Conservation (phyloP, 2,113 vertebrate genomes). For the Poicephalus gulielmi region DNA sequence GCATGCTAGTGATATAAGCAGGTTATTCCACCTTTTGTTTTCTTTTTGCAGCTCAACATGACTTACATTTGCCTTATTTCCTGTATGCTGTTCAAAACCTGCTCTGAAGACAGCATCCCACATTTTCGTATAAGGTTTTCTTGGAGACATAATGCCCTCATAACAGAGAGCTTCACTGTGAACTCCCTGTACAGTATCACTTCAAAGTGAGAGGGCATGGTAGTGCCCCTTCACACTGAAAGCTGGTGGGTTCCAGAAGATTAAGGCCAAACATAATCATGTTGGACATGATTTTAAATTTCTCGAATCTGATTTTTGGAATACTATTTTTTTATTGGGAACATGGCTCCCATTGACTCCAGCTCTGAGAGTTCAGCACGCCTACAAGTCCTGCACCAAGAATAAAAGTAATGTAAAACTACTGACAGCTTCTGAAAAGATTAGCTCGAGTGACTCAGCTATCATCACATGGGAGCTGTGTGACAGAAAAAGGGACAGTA, state of each 20-base stretch:
- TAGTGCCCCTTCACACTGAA: background rate
- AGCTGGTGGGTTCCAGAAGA: background rate
- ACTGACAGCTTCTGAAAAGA: conserved; percentile 33
- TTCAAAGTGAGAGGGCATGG: background rate
- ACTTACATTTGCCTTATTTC: background rate
- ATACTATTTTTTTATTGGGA: background rate
- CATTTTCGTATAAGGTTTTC: background rate
- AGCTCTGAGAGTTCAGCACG: background rate
- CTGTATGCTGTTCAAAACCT: background rate
- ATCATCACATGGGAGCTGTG: background rate
- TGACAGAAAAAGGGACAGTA: conserved; percentile 34
- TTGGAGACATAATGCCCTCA: no score
- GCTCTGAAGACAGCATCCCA: background rate
- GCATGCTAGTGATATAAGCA: background rate
- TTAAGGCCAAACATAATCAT: background rate
- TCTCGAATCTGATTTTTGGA: background rate
- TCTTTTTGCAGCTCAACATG: background rate
- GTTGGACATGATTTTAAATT: background rate
- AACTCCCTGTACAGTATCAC: background rate
- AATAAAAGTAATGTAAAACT: conserved; percentile 25
- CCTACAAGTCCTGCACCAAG: conserved; percentile 14
- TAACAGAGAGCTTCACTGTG: background rate
- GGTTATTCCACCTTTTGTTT: background rate
- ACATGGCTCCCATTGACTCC: background rate
- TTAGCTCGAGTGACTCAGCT: background rate